Evolutionary conservation across 2,113 vertebrate species (phyloP).

Genomic region (Pyrgilauda ruficollis): DNA sequence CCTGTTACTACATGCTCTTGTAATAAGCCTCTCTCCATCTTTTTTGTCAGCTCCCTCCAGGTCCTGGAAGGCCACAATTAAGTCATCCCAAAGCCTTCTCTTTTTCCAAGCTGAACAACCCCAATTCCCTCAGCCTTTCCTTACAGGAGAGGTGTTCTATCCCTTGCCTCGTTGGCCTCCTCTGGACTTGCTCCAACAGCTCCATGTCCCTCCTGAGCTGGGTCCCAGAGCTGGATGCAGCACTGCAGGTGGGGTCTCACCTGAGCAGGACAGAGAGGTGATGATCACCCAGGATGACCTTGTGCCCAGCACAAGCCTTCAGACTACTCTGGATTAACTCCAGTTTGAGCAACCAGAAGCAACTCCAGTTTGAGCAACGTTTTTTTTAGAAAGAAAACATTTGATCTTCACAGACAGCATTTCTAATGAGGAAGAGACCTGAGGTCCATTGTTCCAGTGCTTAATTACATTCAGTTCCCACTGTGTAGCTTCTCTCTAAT

Average conservation of each 20-base stretch:
- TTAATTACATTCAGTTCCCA: constrained; percentile 17
- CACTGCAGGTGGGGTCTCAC: neutral
- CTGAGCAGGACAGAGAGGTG: neutral
- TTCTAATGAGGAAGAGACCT: neutral
- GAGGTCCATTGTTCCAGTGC: neutral
- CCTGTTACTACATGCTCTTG: neutral
- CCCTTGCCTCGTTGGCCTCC: neutral
- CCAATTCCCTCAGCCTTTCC: neutral
- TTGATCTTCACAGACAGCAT: neutral
- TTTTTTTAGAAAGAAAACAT: neutral
- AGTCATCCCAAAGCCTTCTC: neutral
- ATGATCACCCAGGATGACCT: neutral
- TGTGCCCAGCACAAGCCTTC: neutral
- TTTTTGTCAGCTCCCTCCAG: neutral
- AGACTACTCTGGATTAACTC: neutral
- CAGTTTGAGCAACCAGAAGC: neutral
- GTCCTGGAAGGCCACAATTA: neutral
- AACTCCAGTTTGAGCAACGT: neutral
- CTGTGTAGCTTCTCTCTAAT: neutral
- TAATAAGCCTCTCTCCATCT: neutral
- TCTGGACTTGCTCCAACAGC: neutral
- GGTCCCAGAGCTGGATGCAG: neutral
- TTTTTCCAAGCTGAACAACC: neutral
- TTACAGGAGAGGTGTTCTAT: neutral
- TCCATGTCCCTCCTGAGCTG: too few species aligned